These are phyloP conservation scores for Hymenopus coronatus DNA, from an alignment of 2,888 invertebrate genomes.

Conservation along the genomic window DNA sequence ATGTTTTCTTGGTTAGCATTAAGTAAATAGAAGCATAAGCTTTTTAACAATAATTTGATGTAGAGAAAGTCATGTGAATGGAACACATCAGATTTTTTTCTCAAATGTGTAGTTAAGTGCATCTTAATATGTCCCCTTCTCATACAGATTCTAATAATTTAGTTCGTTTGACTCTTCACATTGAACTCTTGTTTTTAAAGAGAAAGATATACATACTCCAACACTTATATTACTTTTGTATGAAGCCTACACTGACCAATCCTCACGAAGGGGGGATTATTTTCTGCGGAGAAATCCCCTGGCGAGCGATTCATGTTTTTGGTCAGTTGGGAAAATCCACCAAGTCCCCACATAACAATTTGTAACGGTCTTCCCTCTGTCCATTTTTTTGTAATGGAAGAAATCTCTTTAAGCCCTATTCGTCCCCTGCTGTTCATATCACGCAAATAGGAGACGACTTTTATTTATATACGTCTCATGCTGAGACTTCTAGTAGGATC, in stretches of 20 bases:
- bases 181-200: no score
- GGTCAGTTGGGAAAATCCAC: conserved; percentile 2
- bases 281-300: not conserved
- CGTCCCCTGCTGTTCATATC: not conserved
- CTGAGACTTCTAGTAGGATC: not conserved
- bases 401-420: not conserved
- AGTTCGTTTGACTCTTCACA: no score
- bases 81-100: no score
- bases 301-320: conserved; percentile 7
- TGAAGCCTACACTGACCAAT: not conserved
- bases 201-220: no score
- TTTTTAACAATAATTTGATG: no score
- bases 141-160: no score
- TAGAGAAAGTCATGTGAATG: no score
- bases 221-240: not conserved
- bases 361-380: not conserved
- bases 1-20: no score
- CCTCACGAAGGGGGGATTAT: not conserved
- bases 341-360: conserved; percentile 9
- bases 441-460: not conserved
- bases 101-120: no score
- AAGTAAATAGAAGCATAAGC: no score
- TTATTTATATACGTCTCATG: not conserved
- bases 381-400: not conserved
- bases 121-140: no score